Base-by-base conservation (phyloP, 2,113 vertebrate genomes). In the Oryzias woworae region DNA sequence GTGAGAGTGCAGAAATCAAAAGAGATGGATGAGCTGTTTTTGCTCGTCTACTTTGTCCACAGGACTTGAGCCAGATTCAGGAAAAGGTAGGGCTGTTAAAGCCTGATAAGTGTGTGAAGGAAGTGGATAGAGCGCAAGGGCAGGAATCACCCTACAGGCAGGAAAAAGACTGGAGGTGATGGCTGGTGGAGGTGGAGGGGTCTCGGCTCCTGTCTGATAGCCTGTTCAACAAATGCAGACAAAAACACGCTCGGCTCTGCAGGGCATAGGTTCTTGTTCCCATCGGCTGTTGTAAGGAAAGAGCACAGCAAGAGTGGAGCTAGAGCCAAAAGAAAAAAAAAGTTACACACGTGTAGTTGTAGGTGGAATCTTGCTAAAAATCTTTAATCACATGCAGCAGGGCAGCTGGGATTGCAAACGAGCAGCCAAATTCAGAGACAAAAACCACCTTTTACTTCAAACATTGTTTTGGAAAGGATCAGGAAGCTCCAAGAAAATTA, bases 61-160 rank as follows among this genome's bases (percentile, higher is more conserved):
- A 78, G 75, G 83, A 84, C 83, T 83, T 72, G 73, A 85, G 73
- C 65, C 66, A 56, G 51, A 58, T 61, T 84, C 87, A 88, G 88
- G 88, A 90, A 88, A 76, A 82, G 84, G 77, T 61, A 71, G 69
- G 74, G 84, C 88, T 90, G 88, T 81, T 80, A 68, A 60, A 78
- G 79, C 75, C 88, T 85, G 88, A 90, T 90, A 90, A 84, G 88
- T 90, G 82, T 84, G 79, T 69, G 81, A 73, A 86, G 88, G 88
- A 90, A 90, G 82, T 86, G 75, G 58, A 81, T 71, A 75, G 85
- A 83, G 77, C 72, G 60, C 67, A 66, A 63, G 86, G 87, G 75
- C 84, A 85, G 87, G 84, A 87, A 82, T 90, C 85, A 81, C 78
- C 84, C 85, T 55, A 51, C 84, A 84, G 85, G 75, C 87, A 87